Percentiles rank a stretch among this genome's conserved stretches.
Conservation (phyloP, 2,113 vertebrate genomes). For the Falco punctatus region DNA sequence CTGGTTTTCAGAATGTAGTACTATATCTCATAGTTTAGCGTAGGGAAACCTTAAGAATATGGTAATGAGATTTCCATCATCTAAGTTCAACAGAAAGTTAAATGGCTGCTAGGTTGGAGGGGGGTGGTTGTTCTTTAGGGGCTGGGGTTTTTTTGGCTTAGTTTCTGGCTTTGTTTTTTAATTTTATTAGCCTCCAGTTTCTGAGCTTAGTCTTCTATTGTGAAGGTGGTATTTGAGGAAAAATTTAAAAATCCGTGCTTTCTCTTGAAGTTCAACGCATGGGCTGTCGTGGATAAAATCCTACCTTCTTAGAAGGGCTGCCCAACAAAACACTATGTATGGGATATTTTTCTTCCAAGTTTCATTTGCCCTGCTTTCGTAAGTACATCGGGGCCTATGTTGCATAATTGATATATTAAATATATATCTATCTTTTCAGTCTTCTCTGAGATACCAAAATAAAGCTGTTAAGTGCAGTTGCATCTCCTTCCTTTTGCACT, state of each 20-base stretch:
- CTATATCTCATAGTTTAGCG: not conserved
- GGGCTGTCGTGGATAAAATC: slow-evolving; percentile 59
- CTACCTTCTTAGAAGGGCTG: slow-evolving; percentile 61
- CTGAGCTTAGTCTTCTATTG: not conserved
- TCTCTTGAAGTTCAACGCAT: not conserved
- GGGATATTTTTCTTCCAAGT: not conserved
- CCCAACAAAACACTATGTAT: not conserved
- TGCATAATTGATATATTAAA: not conserved
- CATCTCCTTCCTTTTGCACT: not conserved
- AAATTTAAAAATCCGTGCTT: not conserved
- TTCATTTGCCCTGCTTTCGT: not conserved
- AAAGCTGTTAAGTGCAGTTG: not conserved
- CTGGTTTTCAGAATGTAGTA: slow-evolving; percentile 8
- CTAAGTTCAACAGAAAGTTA: not conserved
- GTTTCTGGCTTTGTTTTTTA: not conserved
- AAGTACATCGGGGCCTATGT: not conserved
- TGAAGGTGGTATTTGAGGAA: not conserved
- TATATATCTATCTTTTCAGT: not conserved
- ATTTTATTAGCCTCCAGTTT: not conserved
- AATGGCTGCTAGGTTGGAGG: slow-evolving; percentile 5
- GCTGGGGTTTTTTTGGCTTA: not conserved
- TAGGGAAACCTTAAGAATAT: not conserved
- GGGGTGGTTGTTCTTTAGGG: not conserved
- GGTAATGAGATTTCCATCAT: not conserved
- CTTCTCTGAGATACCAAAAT: not conserved